Percentiles rank a stretch among this genome's conserved stretches.
Evolutionary conservation across 2,113 vertebrate genomes (phyloP).

Genomic region (Campylomormyrus tamandua): DNA sequence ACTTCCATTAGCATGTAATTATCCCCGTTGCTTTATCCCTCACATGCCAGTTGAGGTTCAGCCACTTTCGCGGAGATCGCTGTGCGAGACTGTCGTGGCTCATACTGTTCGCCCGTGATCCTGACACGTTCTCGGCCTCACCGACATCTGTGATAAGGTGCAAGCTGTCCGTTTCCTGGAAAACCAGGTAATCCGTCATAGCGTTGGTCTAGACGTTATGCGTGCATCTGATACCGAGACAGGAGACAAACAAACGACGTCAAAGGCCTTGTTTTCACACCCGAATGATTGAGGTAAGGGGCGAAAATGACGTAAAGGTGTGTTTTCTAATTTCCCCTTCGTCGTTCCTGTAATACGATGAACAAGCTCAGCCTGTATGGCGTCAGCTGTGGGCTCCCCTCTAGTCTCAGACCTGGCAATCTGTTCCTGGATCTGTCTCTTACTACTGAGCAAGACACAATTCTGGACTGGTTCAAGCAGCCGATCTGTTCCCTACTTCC

Average conservation of each 20-base stretch:
- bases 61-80: neutral
- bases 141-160: neutral
- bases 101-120: neutral
- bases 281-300: neutral
- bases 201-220: slow-evolving; percentile 50
- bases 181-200: slow-evolving; percentile 57
- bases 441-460: neutral
- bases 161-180: slow-evolving; percentile 8
- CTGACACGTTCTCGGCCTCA: neutral
- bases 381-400: neutral
- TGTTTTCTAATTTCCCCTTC: neutral
- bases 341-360: neutral
- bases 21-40: neutral
- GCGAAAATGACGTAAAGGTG: neutral
- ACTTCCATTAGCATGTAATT: neutral
- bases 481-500: neutral
- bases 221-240: slow-evolving; percentile 32
- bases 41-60: neutral
- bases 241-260: slow-evolving; percentile 44
- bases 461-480: neutral
- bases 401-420: neutral
- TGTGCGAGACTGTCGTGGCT: neutral
- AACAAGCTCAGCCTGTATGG: neutral
- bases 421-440: neutral
- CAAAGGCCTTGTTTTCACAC: slow-evolving; percentile 14